Conservation (phyloP, 2,797 vertebrate species). For the Anabacerthia variegaticeps region DNA sequence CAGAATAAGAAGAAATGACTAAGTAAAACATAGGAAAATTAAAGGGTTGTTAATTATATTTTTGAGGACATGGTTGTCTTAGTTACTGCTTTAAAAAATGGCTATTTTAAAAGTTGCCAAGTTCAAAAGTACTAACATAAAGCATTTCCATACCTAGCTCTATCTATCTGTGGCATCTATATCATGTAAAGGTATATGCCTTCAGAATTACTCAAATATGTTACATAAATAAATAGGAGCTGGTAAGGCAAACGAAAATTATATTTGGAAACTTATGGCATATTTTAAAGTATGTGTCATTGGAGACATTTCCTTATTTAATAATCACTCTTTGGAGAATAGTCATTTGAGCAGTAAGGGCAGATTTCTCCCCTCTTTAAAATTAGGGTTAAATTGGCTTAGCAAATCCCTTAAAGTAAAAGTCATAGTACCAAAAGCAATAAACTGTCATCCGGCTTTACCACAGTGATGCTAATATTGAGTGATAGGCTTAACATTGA, state of each 20-base stretch:
- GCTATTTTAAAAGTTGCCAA: not conserved
- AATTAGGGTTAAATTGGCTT: not conserved
- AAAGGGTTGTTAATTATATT: not conserved
- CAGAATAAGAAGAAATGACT: not conserved
- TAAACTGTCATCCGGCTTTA: not conserved
- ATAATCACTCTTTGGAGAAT: not conserved
- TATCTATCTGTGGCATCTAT: not conserved
- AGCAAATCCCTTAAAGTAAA: not conserved
- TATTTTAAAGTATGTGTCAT: not conserved
- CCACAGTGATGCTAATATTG: not conserved
- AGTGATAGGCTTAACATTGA: not conserved
- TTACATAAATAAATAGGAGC: not conserved
- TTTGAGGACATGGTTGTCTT: not conserved
- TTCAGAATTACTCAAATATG: not conserved
- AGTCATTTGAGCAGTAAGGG: not conserved
- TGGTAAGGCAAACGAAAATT: not conserved
- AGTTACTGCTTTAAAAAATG: not conserved
- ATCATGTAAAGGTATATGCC: not conserved
- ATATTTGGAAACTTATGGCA: not conserved
- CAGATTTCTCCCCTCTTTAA: not conserved
- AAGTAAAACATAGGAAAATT: not conserved
- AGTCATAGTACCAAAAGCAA: not conserved
- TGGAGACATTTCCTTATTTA: not conserved
- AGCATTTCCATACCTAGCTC: not conserved
- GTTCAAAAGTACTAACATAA: not conserved